Percentiles rank a stretch among this genome's conserved stretches.
phyloP scores from a whole-genome alignment of 2,113 vertebrate genomes.

The Hiodon tergisus region DNA sequence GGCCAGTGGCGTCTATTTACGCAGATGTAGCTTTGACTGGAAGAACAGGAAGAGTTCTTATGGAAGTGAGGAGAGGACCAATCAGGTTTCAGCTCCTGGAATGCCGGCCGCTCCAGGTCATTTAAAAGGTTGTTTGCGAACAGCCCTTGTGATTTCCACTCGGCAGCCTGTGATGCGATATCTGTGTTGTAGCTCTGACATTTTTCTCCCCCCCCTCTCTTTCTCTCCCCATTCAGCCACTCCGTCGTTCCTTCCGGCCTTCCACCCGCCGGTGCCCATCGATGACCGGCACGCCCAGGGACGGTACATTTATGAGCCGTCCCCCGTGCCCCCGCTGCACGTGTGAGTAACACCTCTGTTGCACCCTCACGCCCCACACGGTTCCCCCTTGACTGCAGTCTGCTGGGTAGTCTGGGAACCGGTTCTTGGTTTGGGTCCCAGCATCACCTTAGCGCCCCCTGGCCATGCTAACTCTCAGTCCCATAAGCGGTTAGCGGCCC shows the following conservation, averaged over 20 bases:
- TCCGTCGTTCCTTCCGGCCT: conserved; percentile 73
- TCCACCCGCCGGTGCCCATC: conserved; percentile 76
- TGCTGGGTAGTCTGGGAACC: not conserved
- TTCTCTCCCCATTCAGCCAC: conserved; percentile 62
- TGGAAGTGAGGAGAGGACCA: too few species aligned
- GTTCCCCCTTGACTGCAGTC: not conserved
- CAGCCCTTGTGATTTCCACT: not conserved
- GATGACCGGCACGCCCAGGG: conserved; percentile 76
- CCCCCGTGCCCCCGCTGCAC: conserved; percentile 73
- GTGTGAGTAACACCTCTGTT: conserved; percentile 64
- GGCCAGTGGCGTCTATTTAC: too few species aligned
- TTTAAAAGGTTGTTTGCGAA: not conserved
- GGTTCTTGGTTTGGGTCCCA: too few species aligned
- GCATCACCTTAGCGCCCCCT: too few species aligned
- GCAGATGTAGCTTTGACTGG: too few species aligned
- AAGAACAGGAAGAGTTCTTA: too few species aligned
- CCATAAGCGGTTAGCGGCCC: too few species aligned
- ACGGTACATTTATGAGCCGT: conserved; percentile 74
- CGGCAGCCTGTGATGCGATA: not conserved
- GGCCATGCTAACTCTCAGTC: too few species aligned
- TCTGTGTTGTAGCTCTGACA: not conserved
- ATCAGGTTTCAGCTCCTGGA: not conserved
- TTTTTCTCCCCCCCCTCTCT: conserved; percentile 36
- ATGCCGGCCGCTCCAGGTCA: not conserved
- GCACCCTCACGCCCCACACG: not conserved